phyloP scores from a whole-genome alignment of 2,888 invertebrate genomes.

The Lithodes maja region DNA sequence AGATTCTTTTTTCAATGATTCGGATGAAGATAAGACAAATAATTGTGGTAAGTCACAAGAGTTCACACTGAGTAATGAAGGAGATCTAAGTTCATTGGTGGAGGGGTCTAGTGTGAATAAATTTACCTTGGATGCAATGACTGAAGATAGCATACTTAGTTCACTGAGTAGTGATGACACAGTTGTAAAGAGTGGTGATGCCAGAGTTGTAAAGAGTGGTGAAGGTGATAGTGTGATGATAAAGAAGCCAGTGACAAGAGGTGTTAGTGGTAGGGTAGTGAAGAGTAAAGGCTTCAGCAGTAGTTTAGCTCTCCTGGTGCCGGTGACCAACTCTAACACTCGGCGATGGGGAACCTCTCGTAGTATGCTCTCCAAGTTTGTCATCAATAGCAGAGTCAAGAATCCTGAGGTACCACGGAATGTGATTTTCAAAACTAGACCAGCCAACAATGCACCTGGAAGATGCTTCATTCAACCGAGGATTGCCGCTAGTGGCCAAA shows the following conservation, averaged over 20 bases:
- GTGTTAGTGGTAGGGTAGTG: background rate
- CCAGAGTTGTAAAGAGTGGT: background rate
- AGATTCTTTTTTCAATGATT: background rate
- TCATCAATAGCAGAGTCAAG: background rate
- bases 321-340: background rate
- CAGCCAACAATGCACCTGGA: background rate
- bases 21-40: background rate
- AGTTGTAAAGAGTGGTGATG: too few species aligned
- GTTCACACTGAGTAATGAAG: background rate
- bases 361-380: background rate
- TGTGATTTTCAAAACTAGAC: background rate
- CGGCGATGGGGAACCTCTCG: background rate
- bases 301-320: background rate
- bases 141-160: too few species aligned
- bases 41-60: background rate
- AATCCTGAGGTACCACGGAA: background rate
- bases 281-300: background rate
- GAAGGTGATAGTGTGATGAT: background rate
- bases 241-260: background rate
- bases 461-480: background rate
- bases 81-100: too few species aligned
- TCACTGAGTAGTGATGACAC: too few species aligned
- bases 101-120: too few species aligned
- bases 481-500: background rate
- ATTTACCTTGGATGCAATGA: too few species aligned